Conservation (phyloP, 1,140 invertebrate genomes). For the Drosophila pachea region DNA sequence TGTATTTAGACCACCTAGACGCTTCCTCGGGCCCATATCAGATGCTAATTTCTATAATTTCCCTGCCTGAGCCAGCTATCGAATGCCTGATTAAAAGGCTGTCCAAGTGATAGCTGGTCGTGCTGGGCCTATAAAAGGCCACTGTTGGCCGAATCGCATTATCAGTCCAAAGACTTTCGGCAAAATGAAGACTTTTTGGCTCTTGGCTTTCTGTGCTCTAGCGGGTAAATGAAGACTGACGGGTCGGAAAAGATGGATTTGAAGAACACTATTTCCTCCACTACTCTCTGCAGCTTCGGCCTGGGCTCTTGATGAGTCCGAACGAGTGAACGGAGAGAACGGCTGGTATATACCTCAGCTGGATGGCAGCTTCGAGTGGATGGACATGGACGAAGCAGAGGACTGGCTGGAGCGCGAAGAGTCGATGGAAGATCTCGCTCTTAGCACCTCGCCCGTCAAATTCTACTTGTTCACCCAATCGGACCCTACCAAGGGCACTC, state of each 20-base stretch:
- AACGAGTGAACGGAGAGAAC: constrained; percentile 53
- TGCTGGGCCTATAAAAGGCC: constrained; percentile 39
- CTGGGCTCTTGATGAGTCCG: constrained; percentile 50
- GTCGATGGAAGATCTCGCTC: no score
- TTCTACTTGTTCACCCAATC: background rate
- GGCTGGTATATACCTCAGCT: background rate
- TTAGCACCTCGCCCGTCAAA: background rate
- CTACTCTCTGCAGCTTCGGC: constrained; percentile 43
- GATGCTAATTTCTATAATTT: constrained; percentile 39
- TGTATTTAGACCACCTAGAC: constrained; percentile 1
- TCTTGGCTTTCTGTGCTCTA: constrained; percentile 48
- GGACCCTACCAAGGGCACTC: background rate
- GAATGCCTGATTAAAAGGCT: constrained; percentile 24
- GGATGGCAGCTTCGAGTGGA: background rate
- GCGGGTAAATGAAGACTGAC: constrained; percentile 24
- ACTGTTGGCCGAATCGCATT: background rate
- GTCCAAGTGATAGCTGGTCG: background rate
- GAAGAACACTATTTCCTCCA: background rate
- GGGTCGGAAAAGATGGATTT: no score
- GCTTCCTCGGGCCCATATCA: constrained; percentile 23
- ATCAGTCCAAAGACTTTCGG: constrained; percentile 26
- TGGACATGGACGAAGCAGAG: background rate
- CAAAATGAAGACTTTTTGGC: constrained; percentile 54
- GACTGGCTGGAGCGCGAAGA: no score
- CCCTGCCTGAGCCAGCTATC: constrained; percentile 14